Evolutionary conservation across 2,113 vertebrate species (phyloP), one percentile per base, ranked within the genome.

Genomic region (Variabilichromis moorii): DNA sequence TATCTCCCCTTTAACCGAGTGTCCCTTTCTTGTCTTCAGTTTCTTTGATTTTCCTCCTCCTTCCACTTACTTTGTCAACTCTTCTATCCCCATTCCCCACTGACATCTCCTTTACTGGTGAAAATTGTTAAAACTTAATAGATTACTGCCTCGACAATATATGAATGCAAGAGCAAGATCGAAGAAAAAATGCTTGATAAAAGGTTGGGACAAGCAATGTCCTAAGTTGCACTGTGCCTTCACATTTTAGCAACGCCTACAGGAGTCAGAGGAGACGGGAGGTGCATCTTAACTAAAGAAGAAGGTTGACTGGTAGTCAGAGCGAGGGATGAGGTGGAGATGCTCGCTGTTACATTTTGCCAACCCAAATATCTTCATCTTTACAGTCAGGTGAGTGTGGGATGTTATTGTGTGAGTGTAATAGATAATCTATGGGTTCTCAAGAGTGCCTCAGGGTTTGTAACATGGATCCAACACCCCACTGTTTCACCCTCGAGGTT

Each of bases 301-400:
- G 11, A 78, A 54, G 37, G 80, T 80, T 68, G 35, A 12, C 8
- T 54, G 82, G 42, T 76, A 66, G n/a, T 13, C 11, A 51, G 42
- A 89, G 61, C 4, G 17, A 85, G 61, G n/a, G 82, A 40, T 61
- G 88, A 54, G 89, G 33, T 12, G 21, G 63, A 89, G 89, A 91
- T 54, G 33, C 61, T 66, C 33, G 0, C 79, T 90, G 89, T 84
- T 89, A 84, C 51, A 17, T 81, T 91, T 92, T 89, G 66, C 45
- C 81, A 88, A 54, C 9, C 16, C 76, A 73, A 81, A 90, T 54
- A 35, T 90, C 85, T 93, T 89, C 50, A 90, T 92, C 81, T 86
- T 28, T 19, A 14, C 26, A 26, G 35, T 50, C 5, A 73, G 76
- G 53, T 33, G 19, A 17, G 19, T 21, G 28, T 42, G 55, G 59